These are phyloP conservation scores for Drosophila robusta DNA, from an alignment of 2,888 invertebrate species.

Conservation along the genomic window DNA sequence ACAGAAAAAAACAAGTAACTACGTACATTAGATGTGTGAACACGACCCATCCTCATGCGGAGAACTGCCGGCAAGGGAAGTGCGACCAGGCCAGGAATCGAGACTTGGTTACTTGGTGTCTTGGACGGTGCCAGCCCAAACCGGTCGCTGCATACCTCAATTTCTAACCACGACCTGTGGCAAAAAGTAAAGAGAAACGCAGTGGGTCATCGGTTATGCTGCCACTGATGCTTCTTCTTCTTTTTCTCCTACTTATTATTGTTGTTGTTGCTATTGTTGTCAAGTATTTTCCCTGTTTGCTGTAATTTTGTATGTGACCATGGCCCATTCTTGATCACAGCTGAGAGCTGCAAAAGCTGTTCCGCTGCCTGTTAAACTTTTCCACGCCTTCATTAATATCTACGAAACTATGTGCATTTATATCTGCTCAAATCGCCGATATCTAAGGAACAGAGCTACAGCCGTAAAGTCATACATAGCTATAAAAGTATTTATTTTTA, in stretches of 20 bases:
- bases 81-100: slow-evolving; percentile 58
- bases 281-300: slow-evolving; percentile 44
- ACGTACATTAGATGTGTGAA: slow-evolving; percentile 76
- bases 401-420: neutral
- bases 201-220: slow-evolving; percentile 82
- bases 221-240: slow-evolving; percentile 40
- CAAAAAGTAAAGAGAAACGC: slow-evolving; percentile 70
- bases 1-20: slow-evolving; percentile 60
- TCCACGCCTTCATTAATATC: neutral
- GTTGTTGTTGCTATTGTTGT: slow-evolving; percentile 27
- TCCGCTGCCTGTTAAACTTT: neutral
- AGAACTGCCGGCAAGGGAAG: slow-evolving; percentile 31
- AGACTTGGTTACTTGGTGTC: slow-evolving; percentile 48
- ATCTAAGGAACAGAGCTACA: neutral
- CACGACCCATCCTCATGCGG: slow-evolving; percentile 55
- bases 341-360: slow-evolving; percentile 39
- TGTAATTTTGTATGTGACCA: slow-evolving; percentile 41
- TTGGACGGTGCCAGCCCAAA: slow-evolving; percentile 75
- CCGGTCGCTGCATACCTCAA: slow-evolving; percentile 79
- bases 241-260: slow-evolving; percentile 28
- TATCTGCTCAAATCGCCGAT: neutral
- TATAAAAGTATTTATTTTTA: neutral
- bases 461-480: neutral
- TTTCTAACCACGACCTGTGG: slow-evolving; percentile 80
- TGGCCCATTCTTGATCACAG: slow-evolving; percentile 35